Base-by-base conservation (phyloP, 2,113 vertebrate genomes). In the Embiotoca jacksoni region DNA sequence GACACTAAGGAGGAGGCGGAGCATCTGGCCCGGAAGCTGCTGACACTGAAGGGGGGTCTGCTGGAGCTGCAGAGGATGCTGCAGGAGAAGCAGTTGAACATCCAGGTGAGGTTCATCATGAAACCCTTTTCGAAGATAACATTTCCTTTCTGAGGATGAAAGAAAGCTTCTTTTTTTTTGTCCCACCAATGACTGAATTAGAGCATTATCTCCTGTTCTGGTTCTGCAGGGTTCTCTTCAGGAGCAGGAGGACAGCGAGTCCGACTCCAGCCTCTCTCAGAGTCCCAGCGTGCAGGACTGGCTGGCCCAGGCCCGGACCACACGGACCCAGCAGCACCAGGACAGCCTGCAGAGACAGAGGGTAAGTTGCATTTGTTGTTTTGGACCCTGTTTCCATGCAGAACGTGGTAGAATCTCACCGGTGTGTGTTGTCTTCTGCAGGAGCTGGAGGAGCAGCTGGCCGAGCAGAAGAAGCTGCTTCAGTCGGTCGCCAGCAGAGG, bases 231-330 rank as follows among this genome's bases (percentile, higher is more conserved):
- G 94, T 10, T 93, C 94, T 11, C 85, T 96, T 16, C 96, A 96
- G 82, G 96, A 98, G 80, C 97, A 96, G 78, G 97, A 98, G 62
- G 96, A 97, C 60, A 94, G 81, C 4, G 91, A 95, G 52, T 89
- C 91, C 0, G 96, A 97, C 78, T 94, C 93, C 0, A 73, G 92
- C n/a, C 93, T 95, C 15, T 93, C 95, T 36, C 96, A 96, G 78
- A 97, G 96, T 88, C 95, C 97, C 0, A 96, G 93, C 31, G 94
- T 98, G 56, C 97, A 98, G 92, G 98, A 99, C 83, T 99, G 98
- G 98, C 89, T 99, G 92, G 94, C 91, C 47, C 97, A 98, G 78
- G 96, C 96, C 31, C 95, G 94, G 14, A 95, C 93, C 52, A 94
- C 96, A 0, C 92, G 97, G 6, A 95, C 94, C 16, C 96, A 96